phyloP scores from a whole-genome alignment of 23 tunicate species.

The Trididemnum nubilum region DNA sequence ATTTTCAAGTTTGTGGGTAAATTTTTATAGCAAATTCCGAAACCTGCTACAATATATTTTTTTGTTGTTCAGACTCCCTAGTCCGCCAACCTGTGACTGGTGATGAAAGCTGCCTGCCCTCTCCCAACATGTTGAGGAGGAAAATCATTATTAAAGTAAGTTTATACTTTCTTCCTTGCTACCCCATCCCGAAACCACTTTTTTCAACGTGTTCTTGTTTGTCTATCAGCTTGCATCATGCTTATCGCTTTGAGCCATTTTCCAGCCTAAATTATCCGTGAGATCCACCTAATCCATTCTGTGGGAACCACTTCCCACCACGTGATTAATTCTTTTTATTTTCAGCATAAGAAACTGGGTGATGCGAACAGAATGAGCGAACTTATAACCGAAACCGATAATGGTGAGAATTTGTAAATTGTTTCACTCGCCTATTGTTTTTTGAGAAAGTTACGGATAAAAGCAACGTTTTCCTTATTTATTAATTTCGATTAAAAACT shows the following conservation, averaged over 20 bases:
- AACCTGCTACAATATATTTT: not conserved
- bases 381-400: slow-evolving; percentile 43
- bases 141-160: slow-evolving; percentile 85
- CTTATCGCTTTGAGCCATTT: too few species aligned
- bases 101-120: slow-evolving; percentile 60
- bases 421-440: not conserved
- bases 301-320: not conserved
- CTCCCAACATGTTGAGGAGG: slow-evolving; percentile 68
- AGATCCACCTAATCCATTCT: too few species aligned
- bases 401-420: slow-evolving; percentile 2
- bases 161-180: too few species aligned
- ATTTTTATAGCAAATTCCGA: too few species aligned
- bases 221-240: too few species aligned
- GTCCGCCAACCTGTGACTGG: slow-evolving; percentile 43
- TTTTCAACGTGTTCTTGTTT: not conserved
- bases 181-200: too few species aligned
- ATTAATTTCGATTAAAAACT: too few species aligned
- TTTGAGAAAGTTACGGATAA: too few species aligned
- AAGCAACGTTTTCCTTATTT: too few species aligned
- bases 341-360: slow-evolving; percentile 76
- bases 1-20: too few species aligned
- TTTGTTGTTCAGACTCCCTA: slow-evolving; percentile 39
- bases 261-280: too few species aligned
- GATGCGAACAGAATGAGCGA: slow-evolving; percentile 69
- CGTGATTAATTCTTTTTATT: not conserved